phyloP scores from a whole-genome alignment of 2,113 vertebrate genomes.

The Pseudois nayaur region DNA sequence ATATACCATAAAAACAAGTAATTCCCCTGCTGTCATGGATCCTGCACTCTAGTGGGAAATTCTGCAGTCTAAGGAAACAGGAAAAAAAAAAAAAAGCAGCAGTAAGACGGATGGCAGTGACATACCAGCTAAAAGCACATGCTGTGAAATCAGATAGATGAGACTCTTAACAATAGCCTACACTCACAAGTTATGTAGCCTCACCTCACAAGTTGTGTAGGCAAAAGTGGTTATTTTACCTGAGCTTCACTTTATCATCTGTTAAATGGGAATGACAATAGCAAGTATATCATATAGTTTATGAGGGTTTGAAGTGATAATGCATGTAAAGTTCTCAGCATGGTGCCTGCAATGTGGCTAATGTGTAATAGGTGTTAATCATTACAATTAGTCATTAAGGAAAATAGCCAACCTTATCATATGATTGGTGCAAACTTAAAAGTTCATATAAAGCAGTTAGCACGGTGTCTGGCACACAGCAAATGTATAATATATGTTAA shows the following conservation, averaged over 20 bases:
- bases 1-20: not conserved
- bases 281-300: not conserved
- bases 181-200: not conserved
- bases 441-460: not conserved
- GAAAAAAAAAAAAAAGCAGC: not conserved
- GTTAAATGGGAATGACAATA: not conserved
- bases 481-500: not conserved
- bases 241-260: not conserved
- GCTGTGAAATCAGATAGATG: not conserved
- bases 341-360: not conserved
- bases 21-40: not conserved
- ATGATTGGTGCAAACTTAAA: slow-evolving; percentile 35
- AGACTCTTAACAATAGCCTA: not conserved
- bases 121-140: not conserved
- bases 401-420: slow-evolving; percentile 25
- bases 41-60: not conserved
- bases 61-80: not conserved
- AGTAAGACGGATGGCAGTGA: not conserved
- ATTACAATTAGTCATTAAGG: slow-evolving; percentile 21
- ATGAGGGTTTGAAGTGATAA: not conserved
- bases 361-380: slow-evolving; percentile 10
- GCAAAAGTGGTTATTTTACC: not conserved
- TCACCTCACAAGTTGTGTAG: not conserved
- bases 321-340: not conserved
- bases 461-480: not conserved